These are phyloP conservation scores for Batillaria attramentaria DNA, from an alignment of 1,140 invertebrate species.

Conservation along the genomic window DNA sequence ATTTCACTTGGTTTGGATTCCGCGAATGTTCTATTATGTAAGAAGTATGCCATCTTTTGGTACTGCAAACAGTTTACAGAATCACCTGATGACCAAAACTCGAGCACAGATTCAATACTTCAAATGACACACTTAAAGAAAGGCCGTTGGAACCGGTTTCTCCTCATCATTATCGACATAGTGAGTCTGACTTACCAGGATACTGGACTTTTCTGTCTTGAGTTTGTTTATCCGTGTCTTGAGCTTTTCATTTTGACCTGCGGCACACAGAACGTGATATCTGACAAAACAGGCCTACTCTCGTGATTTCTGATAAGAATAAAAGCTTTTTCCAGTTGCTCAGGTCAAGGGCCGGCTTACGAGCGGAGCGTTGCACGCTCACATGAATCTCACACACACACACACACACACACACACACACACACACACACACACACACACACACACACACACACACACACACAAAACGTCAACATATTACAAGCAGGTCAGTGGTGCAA, in stretches of 20 bases:
- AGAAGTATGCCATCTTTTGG: not conserved
- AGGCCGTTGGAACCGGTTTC: no score
- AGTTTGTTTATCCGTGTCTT: not conserved
- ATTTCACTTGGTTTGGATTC: not conserved
- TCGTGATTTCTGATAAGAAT: not conserved
- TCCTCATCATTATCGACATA: no score
- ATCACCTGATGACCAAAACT: not conserved
- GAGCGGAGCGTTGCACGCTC: not conserved
- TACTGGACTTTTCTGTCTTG: conserved; percentile 20
- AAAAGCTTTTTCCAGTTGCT: not conserved
- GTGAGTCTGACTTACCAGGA: conserved; percentile 25
- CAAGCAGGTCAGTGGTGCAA: no score
- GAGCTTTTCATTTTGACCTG: conserved; percentile 25
- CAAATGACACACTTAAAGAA: no score
- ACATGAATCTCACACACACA: not conserved
- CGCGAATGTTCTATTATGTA: no score
- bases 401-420: not conserved
- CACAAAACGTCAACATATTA: no score
- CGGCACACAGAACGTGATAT: no score
- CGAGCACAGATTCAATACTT: not conserved
- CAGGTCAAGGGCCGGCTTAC: not conserved
- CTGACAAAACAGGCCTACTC: not conserved
- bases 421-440: not conserved
- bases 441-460: no score
- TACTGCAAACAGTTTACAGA: not conserved